Evolutionary conservation across 2,113 vertebrate genomes (phyloP).

Genomic region (Marmota flaviventris): DNA sequence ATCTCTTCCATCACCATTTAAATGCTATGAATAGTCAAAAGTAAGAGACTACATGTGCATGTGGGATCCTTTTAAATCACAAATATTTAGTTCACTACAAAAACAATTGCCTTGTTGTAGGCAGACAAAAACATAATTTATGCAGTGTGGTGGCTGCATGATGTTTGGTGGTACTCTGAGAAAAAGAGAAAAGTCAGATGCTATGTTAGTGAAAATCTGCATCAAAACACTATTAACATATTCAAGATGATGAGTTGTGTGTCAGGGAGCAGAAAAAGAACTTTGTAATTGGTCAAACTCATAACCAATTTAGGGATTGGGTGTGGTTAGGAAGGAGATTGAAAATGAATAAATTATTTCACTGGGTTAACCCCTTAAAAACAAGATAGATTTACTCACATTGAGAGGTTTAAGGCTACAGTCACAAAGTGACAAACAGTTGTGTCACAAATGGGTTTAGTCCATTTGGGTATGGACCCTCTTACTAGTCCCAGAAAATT

Average conservation of each 20-base stretch:
- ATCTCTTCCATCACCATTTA: background rate
- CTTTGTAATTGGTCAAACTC: background rate
- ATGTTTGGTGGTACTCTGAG: background rate
- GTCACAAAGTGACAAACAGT: constrained; percentile 43
- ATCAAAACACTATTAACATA: background rate
- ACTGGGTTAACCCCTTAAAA: constrained; percentile 57
- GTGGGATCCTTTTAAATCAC: background rate
- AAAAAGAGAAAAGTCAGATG: constrained; percentile 22
- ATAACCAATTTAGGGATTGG: background rate
- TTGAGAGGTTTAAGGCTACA: background rate
- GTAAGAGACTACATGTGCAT: background rate
- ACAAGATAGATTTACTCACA: background rate
- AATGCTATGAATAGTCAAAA: background rate
- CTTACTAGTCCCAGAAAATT: constrained; percentile 71
- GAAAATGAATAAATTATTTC: constrained; percentile 38
- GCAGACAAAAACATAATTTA: background rate
- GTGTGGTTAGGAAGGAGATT: background rate
- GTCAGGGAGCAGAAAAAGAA: background rate
- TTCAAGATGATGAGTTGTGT: background rate
- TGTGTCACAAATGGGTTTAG: constrained; percentile 4
- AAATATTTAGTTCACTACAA: constrained; percentile 2
- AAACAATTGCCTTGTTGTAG: background rate
- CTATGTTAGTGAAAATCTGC: background rate
- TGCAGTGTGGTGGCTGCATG: background rate
- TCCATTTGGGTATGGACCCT: constrained; percentile 66